Conservation (phyloP, 2,797 vertebrate genomes). For the Trachurus trachurus region DNA sequence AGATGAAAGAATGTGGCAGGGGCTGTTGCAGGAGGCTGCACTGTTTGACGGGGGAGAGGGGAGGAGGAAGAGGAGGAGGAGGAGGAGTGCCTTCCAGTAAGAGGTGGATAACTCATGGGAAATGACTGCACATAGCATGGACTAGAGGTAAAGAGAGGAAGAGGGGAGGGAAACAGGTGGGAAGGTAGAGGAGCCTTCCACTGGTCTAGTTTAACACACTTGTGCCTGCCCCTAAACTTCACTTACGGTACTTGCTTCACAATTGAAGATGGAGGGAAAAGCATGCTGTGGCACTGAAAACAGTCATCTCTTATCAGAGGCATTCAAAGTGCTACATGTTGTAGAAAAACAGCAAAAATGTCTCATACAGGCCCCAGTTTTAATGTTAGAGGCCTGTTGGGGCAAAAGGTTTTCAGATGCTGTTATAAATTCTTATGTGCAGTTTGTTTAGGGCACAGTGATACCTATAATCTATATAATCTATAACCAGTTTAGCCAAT, state of each 20-base stretch:
- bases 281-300: too few relatives aligned
- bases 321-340: too few relatives aligned
- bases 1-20: slow-evolving; percentile 53
- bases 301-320: too few relatives aligned
- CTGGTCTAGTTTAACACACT: slow-evolving; percentile 12
- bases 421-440: background rate
- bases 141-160: slow-evolving; percentile 18
- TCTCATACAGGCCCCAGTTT: background rate
- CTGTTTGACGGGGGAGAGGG: slow-evolving; percentile 18
- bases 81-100: slow-evolving; percentile 67
- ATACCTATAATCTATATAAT: too few relatives aligned
- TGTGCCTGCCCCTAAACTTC: background rate
- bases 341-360: too few relatives aligned
- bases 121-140: slow-evolving; percentile 28
- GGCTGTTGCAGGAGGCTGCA: slow-evolving; percentile 29
- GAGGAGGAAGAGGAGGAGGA: slow-evolving; percentile 23
- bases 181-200: slow-evolving; percentile 9
- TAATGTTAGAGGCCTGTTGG: background rate
- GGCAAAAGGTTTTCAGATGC: background rate
- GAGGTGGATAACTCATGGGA: slow-evolving; percentile 60
- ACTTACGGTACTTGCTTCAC: too few relatives aligned
- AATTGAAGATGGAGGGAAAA: too few relatives aligned
- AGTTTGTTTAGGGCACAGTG: background rate
- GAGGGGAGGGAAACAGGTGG: slow-evolving; percentile 27
- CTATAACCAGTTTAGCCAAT: too few relatives aligned